Percentiles rank a stretch among this genome's conserved stretches.
These are phyloP conservation scores for Parasteatoda tepidariorum DNA, from an alignment of 1,140 invertebrate genomes.

Conservation along the genomic window DNA sequence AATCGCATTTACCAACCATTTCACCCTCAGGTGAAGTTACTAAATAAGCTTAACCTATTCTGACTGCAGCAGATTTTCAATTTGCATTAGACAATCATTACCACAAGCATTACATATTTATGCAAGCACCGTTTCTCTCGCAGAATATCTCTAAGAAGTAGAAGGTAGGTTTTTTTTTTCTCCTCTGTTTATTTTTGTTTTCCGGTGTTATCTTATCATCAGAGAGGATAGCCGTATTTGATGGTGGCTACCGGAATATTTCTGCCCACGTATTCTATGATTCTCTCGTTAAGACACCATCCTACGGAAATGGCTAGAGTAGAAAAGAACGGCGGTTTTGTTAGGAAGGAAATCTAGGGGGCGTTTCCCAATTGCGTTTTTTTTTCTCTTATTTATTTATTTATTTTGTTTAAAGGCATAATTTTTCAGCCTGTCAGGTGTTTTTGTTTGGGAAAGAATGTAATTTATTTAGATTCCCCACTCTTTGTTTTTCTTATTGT, in stretches of 20 bases:
- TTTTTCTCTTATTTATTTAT: too few relatives aligned
- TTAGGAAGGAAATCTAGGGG: background rate
- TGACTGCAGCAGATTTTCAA: constrained; percentile 39
- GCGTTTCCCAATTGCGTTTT: too few relatives aligned
- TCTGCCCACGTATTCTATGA: constrained; percentile 39
- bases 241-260: constrained; percentile 25
- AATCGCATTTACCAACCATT: background rate
- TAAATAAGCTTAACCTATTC: constrained; percentile 8
- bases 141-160: background rate
- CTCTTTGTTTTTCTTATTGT: too few relatives aligned
- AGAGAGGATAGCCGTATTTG: constrained; percentile 9
- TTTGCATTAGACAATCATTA: constrained; percentile 52
- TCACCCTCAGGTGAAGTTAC: background rate
- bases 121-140: constrained; percentile 1
- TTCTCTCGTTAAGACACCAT: constrained; percentile 45
- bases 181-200: background rate
- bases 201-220: constrained; percentile 42
- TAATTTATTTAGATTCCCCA: too few relatives aligned
- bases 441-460: too few relatives aligned
- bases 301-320: background rate
- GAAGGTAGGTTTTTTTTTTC: background rate
- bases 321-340: background rate
- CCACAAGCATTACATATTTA: constrained; percentile 43
- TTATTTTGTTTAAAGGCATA: too few relatives aligned
- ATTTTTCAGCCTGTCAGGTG: too few relatives aligned